Base-by-base conservation (phyloP, 2,888 invertebrate species). In the Drosophila neoperkinsi region DNA sequence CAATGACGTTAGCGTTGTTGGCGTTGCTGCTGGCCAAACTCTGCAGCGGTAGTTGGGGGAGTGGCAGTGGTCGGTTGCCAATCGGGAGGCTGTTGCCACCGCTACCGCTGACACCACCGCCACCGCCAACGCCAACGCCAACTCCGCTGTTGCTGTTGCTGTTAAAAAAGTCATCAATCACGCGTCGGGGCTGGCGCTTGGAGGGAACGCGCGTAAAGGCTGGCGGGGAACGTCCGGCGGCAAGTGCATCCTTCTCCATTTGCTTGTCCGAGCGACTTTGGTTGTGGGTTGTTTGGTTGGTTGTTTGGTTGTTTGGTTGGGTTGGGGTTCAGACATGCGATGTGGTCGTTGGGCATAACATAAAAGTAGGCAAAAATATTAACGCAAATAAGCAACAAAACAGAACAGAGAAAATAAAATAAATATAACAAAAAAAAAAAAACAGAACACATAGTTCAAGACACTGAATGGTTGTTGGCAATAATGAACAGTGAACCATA, bases 201-300 rank as follows among this genome's bases (percentile, higher is more conserved):
- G 97, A 97, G 52, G 97, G 97, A 16, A 96, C 96, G 81, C 97
- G 94, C 63, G 96, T 96, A 93, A 97, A 97, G 72, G 95, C 94
- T 52, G 97, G 96, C 70, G 96, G 96, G 59, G 96, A 95, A 61
- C 95, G 93, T 64, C 94, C 92, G 77, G 93, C 89, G 68, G 92
- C 91, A 66, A 93, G 91, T 77, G 92, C 93, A 91, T 93, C 93
- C 91, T 93, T 93, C 74, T 92, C 87, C 63, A 79, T 76, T 72
- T 75, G 83, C 84, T 88, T 88, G 80, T 88, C 87, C 80, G 87
- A 74, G 56, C 87, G 87, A 84, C 90, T 89, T 74, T 74, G 67
- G 66, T 70, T 52, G 66, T 70, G 43, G 66, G 61, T 73, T 74
- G 63, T 62, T 53, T 21, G 65, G 11, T 74, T 74, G 68, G 62